Percentiles rank a stretch among this genome's conserved stretches.
These are phyloP conservation scores for Cheilosia grossa DNA, from an alignment of 2,888 invertebrate genomes.

Conservation along the genomic window DNA sequence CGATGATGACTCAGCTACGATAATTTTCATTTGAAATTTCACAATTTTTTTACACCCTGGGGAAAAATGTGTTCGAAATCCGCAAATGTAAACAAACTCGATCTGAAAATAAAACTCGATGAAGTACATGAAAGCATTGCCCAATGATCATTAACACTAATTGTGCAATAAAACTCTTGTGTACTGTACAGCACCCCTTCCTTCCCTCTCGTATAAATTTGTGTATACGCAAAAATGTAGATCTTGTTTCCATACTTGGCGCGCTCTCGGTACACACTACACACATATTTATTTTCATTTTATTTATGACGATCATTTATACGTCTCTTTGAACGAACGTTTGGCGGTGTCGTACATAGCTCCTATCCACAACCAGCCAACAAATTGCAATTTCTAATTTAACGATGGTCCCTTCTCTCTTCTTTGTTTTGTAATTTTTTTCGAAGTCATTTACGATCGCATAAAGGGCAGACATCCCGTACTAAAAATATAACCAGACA, in stretches of 20 bases:
- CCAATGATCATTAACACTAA: slow-evolving; percentile 69
- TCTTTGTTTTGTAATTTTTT: neutral
- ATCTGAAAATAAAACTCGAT: slow-evolving; percentile 63
- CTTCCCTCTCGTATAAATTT: slow-evolving; percentile 2
- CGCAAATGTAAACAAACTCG: slow-evolving; percentile 60
- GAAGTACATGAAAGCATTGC: slow-evolving; percentile 64
- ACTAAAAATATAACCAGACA: slow-evolving; percentile 41
- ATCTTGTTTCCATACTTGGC: slow-evolving; percentile 1
- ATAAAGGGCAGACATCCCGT: slow-evolving; percentile 50
- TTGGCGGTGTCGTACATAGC: neutral
- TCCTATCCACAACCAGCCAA: slow-evolving; percentile 35
- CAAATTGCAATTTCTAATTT: slow-evolving; percentile 66
- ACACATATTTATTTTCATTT: slow-evolving; percentile 12
- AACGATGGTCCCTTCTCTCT: slow-evolving; percentile 32
- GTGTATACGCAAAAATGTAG: slow-evolving; percentile 8
- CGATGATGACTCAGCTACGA: slow-evolving; percentile 16
- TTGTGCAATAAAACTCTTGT: slow-evolving; percentile 69
- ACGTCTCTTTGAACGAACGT: slow-evolving; percentile 10
- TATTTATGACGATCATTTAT: slow-evolving; percentile 41
- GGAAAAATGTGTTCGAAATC: slow-evolving; percentile 42
- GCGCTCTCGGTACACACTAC: neutral
- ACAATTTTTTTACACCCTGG: slow-evolving; percentile 24
- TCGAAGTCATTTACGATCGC: slow-evolving; percentile 2
- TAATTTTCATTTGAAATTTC: slow-evolving; percentile 28
- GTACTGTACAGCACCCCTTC: neutral